These are phyloP conservation scores for Alligator mississippiensis DNA, from an alignment of 2,113 vertebrate genomes.

Conservation along the genomic window DNA sequence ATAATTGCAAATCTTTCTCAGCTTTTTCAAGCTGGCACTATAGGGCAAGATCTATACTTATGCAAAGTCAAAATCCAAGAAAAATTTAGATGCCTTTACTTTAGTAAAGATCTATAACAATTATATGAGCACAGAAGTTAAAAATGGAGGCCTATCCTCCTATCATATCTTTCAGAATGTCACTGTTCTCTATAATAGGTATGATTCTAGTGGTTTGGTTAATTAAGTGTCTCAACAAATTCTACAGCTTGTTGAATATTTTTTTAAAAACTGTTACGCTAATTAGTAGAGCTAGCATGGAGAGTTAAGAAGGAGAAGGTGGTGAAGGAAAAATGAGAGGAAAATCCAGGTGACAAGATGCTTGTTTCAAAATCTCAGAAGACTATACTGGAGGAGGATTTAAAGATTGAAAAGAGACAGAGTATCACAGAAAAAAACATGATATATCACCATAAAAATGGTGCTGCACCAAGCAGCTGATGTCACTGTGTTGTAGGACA, in stretches of 20 bases:
- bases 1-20: neutral
- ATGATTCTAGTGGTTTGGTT: neutral
- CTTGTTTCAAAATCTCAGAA: neutral
- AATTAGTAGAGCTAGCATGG: neutral
- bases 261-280: neutral
- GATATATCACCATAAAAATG: neutral
- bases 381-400: neutral
- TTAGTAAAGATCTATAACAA: neutral
- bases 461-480: neutral
- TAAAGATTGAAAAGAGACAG: neutral
- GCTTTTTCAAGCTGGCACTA: rapidly evolving
- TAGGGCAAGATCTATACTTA: neutral
- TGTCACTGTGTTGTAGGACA: rapidly evolving
- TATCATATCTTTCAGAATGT: neutral
- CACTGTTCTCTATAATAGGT: neutral
- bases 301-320: neutral
- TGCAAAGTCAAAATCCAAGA: neutral
- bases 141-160: neutral
- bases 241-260: neutral
- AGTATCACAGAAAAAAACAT: neutral
- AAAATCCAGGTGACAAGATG: neutral
- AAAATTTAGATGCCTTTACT: neutral
- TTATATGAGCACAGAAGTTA: neutral
- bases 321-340: neutral
- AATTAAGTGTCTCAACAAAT: neutral